Evolutionary conservation across 2,797 vertebrate species (phyloP), one percentile per base, ranked within the genome.

Genomic region (Parauchenoglanis ngamensis): DNA sequence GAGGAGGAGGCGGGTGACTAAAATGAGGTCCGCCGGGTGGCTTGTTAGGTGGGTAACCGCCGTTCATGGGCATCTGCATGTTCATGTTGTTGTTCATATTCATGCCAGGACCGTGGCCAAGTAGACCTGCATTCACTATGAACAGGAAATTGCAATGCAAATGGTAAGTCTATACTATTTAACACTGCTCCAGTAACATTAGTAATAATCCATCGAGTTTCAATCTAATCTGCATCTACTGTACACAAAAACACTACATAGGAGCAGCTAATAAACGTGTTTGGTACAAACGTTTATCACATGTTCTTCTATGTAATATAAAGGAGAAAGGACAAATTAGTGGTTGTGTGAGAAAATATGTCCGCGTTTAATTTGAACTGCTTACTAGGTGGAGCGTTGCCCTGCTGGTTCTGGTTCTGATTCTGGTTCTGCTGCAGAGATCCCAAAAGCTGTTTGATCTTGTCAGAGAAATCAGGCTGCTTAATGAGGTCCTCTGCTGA

Each of bases 401-500:
- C 25, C 65, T 79, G 88, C 89, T 95, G 95, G 80, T 86, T 95
- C 91, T 95, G 95, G 90, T 92, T 93, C 92, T 95, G 95, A 80
- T 93, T 94, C 89, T 95, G 96, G 78, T 87, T 95, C 91, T 96
- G 96, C 91, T 96, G 96, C 76, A 96, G 91, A 25, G 97, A 97
- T 61, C 97, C 98, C 87, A 99, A 92, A 0, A 99, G 93, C 92
- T 98, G 97, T 84, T 98, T 98, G 85, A 99, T 97, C 91, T 98
- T 98, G 88, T 99, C 97, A 0, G 97, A 97, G 89, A 98, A 98
- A 93, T 98, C 96, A 0, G 98, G 97, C 83, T 98, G 98, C 79
- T 97, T 98, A 89, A 98, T 96, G 77, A 99, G 86, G 44, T 99
- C 98, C 90, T 99, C 98, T 0, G 98, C 95, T 0, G 97, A 97